Conservation (phyloP, 1,140 invertebrate species). For the Caerostris darwini region DNA sequence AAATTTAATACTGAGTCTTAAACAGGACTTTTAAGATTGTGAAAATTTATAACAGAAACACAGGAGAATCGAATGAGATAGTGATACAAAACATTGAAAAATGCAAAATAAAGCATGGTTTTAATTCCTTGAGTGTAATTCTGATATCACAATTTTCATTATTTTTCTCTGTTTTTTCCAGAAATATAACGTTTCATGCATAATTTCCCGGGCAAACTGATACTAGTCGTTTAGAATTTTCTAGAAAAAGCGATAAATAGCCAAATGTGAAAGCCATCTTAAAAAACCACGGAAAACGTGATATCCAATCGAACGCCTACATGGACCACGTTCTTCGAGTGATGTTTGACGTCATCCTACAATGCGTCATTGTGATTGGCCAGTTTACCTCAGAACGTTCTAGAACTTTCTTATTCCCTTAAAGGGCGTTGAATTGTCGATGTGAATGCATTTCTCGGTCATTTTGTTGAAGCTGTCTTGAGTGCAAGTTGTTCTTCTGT, state of each 20-base stretch:
- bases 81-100: too few species aligned
- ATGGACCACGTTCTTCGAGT: background rate
- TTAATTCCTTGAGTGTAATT: too few species aligned
- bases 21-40: too few species aligned
- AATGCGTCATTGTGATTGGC: constrained; percentile 28
- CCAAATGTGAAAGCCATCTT: background rate
- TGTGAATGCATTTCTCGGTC: background rate
- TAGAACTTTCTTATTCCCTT: constrained; percentile 72
- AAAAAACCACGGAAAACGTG: background rate
- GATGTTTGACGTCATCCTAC: constrained; percentile 59
- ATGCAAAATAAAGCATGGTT: too few species aligned
- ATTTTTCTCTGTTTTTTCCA: too few species aligned
- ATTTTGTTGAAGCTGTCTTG: background rate
- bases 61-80: too few species aligned
- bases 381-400: constrained; percentile 60
- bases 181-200: too few species aligned
- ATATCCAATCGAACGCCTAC: constrained; percentile 62
- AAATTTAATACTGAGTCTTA: too few species aligned
- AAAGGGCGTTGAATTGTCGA: constrained; percentile 59
- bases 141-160: too few species aligned
- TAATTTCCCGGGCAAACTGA: too few species aligned
- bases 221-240: too few species aligned
- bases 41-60: too few species aligned
- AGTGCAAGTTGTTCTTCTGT: background rate
- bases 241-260: background rate